Evolutionary conservation across 2,113 vertebrate species (phyloP).

Genomic region (Plestiodon gilberti): DNA sequence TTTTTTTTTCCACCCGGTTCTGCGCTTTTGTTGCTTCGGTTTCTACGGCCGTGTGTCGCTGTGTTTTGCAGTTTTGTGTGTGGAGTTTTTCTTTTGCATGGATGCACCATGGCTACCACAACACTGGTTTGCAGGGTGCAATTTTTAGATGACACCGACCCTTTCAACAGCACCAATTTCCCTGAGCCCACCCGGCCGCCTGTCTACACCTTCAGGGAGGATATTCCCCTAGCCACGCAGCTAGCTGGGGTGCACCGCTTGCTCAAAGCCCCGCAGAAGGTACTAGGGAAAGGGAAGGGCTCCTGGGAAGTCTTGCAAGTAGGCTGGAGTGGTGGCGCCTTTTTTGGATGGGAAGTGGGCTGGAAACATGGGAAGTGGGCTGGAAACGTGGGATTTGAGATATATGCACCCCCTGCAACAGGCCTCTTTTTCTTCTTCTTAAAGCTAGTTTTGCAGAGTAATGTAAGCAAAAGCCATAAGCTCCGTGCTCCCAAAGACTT

Average conservation of each 20-base stretch:
- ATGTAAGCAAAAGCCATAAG: background rate
- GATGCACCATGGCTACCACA: constrained; percentile 92
- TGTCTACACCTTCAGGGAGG: constrained; percentile 92
- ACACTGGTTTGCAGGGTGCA: constrained; percentile 92
- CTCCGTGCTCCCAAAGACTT: background rate
- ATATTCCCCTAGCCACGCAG: constrained; percentile 92
- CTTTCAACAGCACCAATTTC: constrained; percentile 97
- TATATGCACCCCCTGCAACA: background rate
- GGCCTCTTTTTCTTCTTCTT: background rate
- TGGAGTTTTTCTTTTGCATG: constrained; percentile 75
- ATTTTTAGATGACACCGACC: constrained; percentile 97
- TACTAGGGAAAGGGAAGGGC: constrained; percentile 55
- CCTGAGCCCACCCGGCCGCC: constrained; percentile 94
- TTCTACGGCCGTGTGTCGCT: no score
- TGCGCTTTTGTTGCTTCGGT: no score
- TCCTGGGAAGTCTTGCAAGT: background rate
- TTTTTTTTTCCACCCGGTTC: no score
- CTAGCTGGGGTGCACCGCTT: constrained; percentile 91
- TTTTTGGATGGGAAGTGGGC: no score
- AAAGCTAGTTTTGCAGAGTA: background rate
- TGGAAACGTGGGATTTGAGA: background rate
- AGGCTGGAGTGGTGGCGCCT: background rate
- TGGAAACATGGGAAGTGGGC: background rate
- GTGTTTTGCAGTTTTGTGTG: no score
- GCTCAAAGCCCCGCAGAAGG: constrained; percentile 94